Percentiles rank a stretch among this genome's conserved stretches.
Evolutionary conservation across 2,113 vertebrate genomes (phyloP).

Genomic region (Cyrtonyx montezumae): DNA sequence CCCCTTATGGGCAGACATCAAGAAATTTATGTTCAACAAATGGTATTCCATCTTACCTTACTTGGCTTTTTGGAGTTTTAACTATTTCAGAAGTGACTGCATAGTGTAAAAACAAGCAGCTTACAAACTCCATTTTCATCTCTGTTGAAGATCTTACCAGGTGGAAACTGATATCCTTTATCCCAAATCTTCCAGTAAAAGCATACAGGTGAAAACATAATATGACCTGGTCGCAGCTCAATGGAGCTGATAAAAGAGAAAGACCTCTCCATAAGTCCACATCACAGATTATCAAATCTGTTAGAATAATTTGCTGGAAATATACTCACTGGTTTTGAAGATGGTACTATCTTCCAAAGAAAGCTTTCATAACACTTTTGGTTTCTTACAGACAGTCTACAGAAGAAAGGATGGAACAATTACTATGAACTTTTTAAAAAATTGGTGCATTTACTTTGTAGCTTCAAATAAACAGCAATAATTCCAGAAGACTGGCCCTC

Average conservation of each 20-base stretch:
- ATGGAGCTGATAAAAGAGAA: background rate
- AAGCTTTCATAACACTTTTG: background rate
- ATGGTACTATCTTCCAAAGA: slow-evolving; percentile 15
- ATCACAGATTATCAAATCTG: background rate
- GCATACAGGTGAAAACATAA: background rate
- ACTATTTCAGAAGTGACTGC: background rate
- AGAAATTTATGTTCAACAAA: slow-evolving; percentile 45
- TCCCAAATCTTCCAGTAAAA: background rate
- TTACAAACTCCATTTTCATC: slow-evolving; percentile 13
- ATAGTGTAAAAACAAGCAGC: background rate
- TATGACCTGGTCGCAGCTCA: background rate
- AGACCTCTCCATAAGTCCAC: background rate
- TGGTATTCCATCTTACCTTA: slow-evolving; percentile 25
- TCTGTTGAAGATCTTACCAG: background rate
- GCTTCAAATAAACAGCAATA: background rate
- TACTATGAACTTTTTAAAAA: background rate
- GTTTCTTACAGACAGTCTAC: background rate
- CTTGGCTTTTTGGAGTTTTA: background rate
- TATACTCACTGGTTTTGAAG: slow-evolving; percentile 8
- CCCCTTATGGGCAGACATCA: slow-evolving; percentile 42
- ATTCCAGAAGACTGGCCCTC: background rate
- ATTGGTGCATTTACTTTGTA: background rate
- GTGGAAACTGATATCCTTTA: background rate
- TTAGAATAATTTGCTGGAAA: slow-evolving; percentile 14
- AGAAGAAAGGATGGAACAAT: background rate